Conservation (phyloP, 2,797 vertebrate genomes). For the Champsocephalus gunnari region DNA sequence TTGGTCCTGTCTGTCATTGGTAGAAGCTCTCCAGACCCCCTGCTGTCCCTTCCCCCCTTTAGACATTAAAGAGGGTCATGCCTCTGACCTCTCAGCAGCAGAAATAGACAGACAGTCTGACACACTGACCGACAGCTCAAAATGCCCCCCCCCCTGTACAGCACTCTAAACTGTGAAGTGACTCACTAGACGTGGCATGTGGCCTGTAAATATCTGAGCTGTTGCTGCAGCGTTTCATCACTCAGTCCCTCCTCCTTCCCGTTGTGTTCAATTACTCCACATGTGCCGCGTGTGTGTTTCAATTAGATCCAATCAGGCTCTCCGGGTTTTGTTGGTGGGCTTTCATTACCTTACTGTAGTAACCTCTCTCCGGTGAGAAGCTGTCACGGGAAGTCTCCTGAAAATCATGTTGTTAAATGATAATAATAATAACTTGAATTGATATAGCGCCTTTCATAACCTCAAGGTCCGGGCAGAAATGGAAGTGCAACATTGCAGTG, state of each 20-base stretch:
- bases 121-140: slow-evolving; percentile 73
- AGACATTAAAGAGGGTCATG: slow-evolving; percentile 44
- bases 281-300: slow-evolving; percentile 31
- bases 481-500: too few relatives aligned
- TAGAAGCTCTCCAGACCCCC: not conserved
- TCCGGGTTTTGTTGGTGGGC: slow-evolving; percentile 52
- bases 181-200: slow-evolving; percentile 65
- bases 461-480: too few relatives aligned
- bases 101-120: slow-evolving; percentile 65
- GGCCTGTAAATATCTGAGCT: slow-evolving; percentile 72
- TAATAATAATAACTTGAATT: too few relatives aligned
- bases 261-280: slow-evolving; percentile 4
- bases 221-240: slow-evolving; percentile 57
- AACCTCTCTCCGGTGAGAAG: slow-evolving; percentile 53
- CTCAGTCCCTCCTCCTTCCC: slow-evolving; percentile 18
- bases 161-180: slow-evolving; percentile 77
- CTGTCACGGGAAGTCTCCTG: slow-evolving; percentile 28
- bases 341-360: slow-evolving; percentile 65
- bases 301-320: slow-evolving; percentile 59
- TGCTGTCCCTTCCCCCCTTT: slow-evolving; percentile 42
- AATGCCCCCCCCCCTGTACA: slow-evolving; percentile 28
- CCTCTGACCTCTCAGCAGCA: slow-evolving; percentile 66
- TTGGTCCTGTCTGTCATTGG: too few relatives aligned
- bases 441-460: too few relatives aligned
- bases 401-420: too few relatives aligned